Evolutionary conservation across 2,113 vertebrate genomes (phyloP), one percentile per base, ranked within the genome.

Genomic region (Microtus richardsoni): DNA sequence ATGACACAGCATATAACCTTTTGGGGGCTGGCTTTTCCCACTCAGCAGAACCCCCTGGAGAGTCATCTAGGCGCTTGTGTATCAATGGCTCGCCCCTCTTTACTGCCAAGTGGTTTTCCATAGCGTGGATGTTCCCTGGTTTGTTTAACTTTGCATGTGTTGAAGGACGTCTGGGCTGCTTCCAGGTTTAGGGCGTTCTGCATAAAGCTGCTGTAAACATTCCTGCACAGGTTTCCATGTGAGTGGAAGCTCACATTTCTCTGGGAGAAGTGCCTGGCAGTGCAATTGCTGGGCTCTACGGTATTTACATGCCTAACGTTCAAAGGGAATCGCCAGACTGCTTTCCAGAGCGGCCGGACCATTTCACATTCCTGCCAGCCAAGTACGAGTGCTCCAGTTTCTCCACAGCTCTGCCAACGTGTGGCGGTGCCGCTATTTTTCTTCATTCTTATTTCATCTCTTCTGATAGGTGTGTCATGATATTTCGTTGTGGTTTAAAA

Each of bases 251-350:
- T 80, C 79, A 49, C 39, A 0, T 80, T 84, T 95, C 94, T 91
- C 91, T n/a, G 94, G 95, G 80, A 92, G 44, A 52, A 74, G 83
- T 60, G 91, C 92, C 94, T 93, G 7, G 90, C 58, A 41, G 66
- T 26, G 47, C 41, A 36, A 10, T 71, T 26, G 73, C 91, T 41
- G 52, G 52, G 49, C 39, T 62, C 19, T 30, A 22, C 2, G 71
- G 52, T 26, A 44, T 44, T 39, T 85, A 60, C 36, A 52, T 11
- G 41, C 77, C 83, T 89, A 62, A 39, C 24, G 78, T 75, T 89
- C 66, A 74, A 92, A 95, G 94, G 83, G 85, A 70, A 39, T 41
- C 30, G 71, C 80, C 88, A 66, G 64, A 71, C n/a, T n/a, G 30
- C 75, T 86, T 90, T 71, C 79, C 39, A 44, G 88, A 89, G 58